Evolutionary conservation across 1,140 invertebrate genomes (phyloP), one percentile per base, ranked within the genome.

Genomic region (Dendroctonus ponderosae): DNA sequence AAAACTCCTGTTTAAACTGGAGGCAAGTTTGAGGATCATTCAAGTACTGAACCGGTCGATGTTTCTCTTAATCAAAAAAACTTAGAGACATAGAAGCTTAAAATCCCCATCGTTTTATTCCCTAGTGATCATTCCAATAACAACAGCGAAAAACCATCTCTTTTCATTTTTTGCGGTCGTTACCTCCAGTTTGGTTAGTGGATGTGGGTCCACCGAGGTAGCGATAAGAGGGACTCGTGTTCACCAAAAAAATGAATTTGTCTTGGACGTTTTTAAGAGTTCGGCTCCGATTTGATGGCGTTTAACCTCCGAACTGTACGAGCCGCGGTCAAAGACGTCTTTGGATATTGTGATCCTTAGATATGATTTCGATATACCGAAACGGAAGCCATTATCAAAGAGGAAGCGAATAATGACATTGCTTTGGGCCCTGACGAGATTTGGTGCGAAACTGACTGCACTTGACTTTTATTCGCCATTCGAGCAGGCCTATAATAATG

Each of bases 301-400:
- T 54, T 58, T 63, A 63, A 63, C 56, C 67, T 69, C 56, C 62
- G 67, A 68, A 67, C 58, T 42, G 51, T 12, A 48, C 52, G 48
- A 50, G 59, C 59, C 58, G 26, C 66, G 69, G 69, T 70, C 71
- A 72, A 72, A 69, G 62, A 52, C 67, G 71, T 53, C 61, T 54
- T 54, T 61, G 66, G 66, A 70, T 72, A 74, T 72, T 72, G 71
- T 57, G 69, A 72, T 71, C 71, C 66, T 43, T 61, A 64, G 73
- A 74, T 73, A 73, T 74, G 73, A 74, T 72, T 72, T 69, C 70
- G 70, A 72, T 72, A 71, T 71, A 70, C 69, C 70, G 70, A 71
- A 15, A 71, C 71, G 71, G 73, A 74, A 74, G 66, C 73, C 67
- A 74, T 73, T 74, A 74, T 67, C 68, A 66, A 71, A 73, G 68